phyloP scores from a whole-genome alignment of 1,140 invertebrate genomes.

The Pygmarrhopalites habei region DNA sequence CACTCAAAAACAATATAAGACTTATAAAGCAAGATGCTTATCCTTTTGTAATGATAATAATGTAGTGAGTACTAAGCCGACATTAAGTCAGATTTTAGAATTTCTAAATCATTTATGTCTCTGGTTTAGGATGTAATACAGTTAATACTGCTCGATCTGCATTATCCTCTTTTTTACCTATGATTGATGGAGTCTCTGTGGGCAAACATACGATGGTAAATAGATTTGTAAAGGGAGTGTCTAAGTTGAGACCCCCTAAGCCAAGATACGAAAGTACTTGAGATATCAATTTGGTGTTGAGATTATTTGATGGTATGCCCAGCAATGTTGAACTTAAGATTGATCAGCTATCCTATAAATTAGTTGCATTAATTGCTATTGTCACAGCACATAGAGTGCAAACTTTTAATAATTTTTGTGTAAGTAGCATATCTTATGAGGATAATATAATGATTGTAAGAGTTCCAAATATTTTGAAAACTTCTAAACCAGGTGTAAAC shows the following conservation, averaged over 20 bases:
- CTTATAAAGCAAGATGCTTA: neutral
- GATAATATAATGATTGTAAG: neutral
- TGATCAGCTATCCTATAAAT: conserved; percentile 14
- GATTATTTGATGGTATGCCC: conserved; percentile 7
- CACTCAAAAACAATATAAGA: neutral
- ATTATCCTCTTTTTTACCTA: conserved; percentile 2
- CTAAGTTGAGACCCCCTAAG: conserved; percentile 4
- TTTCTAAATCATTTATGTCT: conserved; percentile 1
- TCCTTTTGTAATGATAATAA: neutral
- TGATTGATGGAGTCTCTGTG: neutral
- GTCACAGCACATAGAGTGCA: conserved; percentile 13
- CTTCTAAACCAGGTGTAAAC: neutral
- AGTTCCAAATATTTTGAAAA: conserved; percentile 7
- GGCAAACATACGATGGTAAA: conserved; percentile 13
- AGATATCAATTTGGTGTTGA: conserved; percentile 8
- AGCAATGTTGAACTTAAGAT: neutral
- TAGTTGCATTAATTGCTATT: conserved; percentile 11
- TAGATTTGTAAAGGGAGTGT: conserved; percentile 13
- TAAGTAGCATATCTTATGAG: neutral
- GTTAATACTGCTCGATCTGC: conserved; percentile 22
- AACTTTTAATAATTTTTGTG: conserved; percentile 7
- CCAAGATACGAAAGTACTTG: conserved; percentile 16
- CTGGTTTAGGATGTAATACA: conserved; percentile 16
- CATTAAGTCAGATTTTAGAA: neutral
- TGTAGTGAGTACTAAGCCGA: neutral